These are phyloP conservation scores for Euwallacea similis DNA, from an alignment of 1,140 invertebrate species.

Conservation along the genomic window DNA sequence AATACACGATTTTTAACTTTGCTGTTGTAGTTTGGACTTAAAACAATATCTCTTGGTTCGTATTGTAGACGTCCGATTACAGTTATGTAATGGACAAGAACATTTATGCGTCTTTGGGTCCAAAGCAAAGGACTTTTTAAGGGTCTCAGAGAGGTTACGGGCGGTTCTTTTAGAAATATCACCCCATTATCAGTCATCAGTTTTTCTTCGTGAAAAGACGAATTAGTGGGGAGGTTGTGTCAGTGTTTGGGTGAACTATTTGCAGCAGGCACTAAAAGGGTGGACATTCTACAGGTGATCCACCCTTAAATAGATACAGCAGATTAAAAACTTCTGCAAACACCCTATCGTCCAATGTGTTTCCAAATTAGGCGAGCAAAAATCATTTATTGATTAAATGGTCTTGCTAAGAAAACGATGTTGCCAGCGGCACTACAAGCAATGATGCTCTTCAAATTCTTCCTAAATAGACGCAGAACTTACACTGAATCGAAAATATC, in stretches of 20 bases:
- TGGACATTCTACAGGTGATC: no score
- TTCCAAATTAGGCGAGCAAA: background rate
- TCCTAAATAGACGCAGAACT: slow-evolving; percentile 1
- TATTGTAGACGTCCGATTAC: background rate
- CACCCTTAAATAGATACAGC: no score
- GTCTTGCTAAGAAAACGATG: background rate
- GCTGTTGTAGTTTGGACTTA: slow-evolving; percentile 14
- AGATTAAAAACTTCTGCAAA: background rate
- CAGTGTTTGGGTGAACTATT: no score
- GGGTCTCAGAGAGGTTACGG: background rate
- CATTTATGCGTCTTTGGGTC: background rate
- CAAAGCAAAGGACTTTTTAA: background rate
- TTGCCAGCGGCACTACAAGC: background rate
- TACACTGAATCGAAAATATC: background rate
- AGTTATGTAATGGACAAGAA: background rate
- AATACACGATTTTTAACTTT: background rate
- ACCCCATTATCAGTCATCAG: background rate
- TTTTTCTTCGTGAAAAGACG: background rate
- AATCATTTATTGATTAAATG: background rate
- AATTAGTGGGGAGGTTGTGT: background rate
- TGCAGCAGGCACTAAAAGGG: no score
- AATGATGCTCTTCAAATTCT: background rate
- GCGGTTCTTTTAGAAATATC: background rate
- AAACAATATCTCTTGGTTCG: background rate
- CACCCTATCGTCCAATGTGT: background rate